Conservation (phyloP, 2,797 vertebrate genomes). For the Melanogrammus aeglefinus region DNA sequence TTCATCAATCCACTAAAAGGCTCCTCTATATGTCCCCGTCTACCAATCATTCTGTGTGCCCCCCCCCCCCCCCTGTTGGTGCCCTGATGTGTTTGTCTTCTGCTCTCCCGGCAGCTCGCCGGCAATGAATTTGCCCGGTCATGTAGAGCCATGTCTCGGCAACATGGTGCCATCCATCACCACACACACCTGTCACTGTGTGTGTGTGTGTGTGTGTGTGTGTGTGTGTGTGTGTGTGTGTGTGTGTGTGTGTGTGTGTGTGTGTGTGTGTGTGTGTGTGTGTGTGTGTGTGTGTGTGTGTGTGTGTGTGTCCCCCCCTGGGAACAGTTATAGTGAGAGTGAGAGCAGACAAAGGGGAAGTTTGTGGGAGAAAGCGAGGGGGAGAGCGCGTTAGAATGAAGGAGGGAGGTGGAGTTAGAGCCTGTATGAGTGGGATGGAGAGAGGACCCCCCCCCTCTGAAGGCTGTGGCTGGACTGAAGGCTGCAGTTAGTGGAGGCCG, state of each 20-base stretch:
- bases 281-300: conserved; percentile 17
- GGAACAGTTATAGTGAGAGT: background rate
- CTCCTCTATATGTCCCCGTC: too few relatives aligned
- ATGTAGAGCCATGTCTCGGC: conserved; percentile 63
- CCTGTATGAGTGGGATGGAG: background rate
- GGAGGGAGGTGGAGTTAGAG: conserved; percentile 30
- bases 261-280: background rate
- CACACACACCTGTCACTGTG: conserved; percentile 19
- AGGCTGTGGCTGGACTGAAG: conserved; percentile 38
- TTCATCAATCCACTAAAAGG: too few relatives aligned
- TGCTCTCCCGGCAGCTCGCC: conserved; percentile 11
- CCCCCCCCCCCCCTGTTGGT: background rate
- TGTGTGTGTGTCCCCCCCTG: conserved; percentile 23
- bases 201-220: background rate
- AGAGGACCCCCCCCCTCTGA: conserved; percentile 26
- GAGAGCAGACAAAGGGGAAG: background rate
- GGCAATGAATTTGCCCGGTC: conserved; percentile 68
- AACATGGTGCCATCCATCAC: conserved; percentile 68
- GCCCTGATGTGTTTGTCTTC: background rate
- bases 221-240: conserved; percentile 12
- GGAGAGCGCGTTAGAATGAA: background rate
- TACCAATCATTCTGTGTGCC: background rate
- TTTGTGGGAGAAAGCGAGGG: conserved; percentile 32
- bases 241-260: conserved; percentile 2
- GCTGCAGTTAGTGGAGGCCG: background rate